These are phyloP conservation scores for Rhagophthalmus giganteus DNA, from an alignment of 2,888 invertebrate species.

Conservation along the genomic window DNA sequence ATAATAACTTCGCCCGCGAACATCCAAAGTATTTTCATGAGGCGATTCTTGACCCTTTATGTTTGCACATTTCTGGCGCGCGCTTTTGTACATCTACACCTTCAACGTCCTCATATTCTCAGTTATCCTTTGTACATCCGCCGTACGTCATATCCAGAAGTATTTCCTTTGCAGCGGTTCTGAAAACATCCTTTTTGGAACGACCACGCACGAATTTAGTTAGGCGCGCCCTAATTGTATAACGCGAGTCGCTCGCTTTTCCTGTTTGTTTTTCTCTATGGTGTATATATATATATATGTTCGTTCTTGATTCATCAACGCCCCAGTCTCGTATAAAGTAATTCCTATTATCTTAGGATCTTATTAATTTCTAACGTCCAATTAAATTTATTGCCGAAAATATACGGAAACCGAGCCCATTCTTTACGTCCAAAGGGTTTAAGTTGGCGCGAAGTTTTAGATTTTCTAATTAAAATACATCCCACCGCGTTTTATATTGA, in stretches of 20 bases:
- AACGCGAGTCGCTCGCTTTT: no score
- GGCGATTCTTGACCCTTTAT: conserved; percentile 3
- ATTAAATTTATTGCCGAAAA: no score
- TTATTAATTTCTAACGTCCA: no score
- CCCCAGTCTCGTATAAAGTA: no score
- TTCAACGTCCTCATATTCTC: conserved; percentile 1
- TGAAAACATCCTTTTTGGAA: conserved; percentile 5
- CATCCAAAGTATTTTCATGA: not conserved
- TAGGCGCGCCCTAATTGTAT: no score
- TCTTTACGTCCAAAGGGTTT: not conserved
- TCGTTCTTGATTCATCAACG: no score
- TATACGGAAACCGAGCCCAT: no score
- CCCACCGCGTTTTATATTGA: conserved; percentile 23
- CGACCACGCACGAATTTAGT: no score
- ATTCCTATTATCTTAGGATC: no score
- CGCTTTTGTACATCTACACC: conserved; percentile 7
- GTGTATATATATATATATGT: no score
- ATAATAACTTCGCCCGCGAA: not conserved
- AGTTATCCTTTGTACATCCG: conserved; percentile 4
- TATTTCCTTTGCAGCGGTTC: conserved; percentile 2
- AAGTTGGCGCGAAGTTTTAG: conserved; percentile 14
- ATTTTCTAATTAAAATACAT: conserved; percentile 23
- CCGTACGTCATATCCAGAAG: conserved; percentile 2
- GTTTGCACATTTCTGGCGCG: not conserved
- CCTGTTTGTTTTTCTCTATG: no score